Percentiles rank a stretch among this genome's conserved stretches.
Evolutionary conservation across 2,797 vertebrate species (phyloP).

Genomic region (Benthosema pterotum): DNA sequence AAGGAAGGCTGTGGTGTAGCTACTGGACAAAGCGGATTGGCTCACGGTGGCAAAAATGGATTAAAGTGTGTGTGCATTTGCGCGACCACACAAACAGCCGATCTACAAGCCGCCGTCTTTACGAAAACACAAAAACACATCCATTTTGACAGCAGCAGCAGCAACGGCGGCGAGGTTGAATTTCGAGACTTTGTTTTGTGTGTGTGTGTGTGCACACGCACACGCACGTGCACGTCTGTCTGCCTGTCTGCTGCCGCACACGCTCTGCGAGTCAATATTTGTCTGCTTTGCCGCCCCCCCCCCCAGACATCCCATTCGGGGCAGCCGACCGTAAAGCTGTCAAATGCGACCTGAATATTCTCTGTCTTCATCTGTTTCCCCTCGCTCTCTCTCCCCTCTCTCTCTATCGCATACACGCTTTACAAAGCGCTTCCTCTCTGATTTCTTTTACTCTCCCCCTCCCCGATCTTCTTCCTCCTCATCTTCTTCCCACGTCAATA

Average conservation of each 20-base stretch:
- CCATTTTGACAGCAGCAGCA: conserved; percentile 71
- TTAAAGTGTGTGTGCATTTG: too few relatives aligned
- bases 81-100: too few relatives aligned
- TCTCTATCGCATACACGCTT: conserved; percentile 50
- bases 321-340: conserved; percentile 81
- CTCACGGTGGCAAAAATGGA: conserved; percentile 76
- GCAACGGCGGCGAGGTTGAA: too few relatives aligned
- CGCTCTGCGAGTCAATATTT: conserved; percentile 80
- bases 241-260: conserved; percentile 20
- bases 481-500: conserved; percentile 57
- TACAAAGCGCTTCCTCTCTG: conserved; percentile 59
- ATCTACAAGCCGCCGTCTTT: too few relatives aligned
- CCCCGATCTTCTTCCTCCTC: too few relatives aligned
- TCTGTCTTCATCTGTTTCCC: conserved; percentile 75
- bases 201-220: conserved; percentile 30
- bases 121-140: conserved; percentile 49
- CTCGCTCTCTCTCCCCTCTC: conserved; percentile 51
- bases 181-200: conserved; percentile 62
- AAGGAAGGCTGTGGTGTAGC: conserved; percentile 58
- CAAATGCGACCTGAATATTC: conserved; percentile 81
- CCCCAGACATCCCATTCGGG: conserved; percentile 75
- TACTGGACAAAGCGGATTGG: conserved; percentile 79
- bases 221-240: conserved; percentile 18
- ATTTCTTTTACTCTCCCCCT: conserved; percentile 67
- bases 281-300: conserved; percentile 77